A percentile compares a stretch with the other conserved stretches of the same genome.
Evolutionary conservation across 2,113 vertebrate species (phyloP).

Genomic region (Oceanodroma tethys): DNA sequence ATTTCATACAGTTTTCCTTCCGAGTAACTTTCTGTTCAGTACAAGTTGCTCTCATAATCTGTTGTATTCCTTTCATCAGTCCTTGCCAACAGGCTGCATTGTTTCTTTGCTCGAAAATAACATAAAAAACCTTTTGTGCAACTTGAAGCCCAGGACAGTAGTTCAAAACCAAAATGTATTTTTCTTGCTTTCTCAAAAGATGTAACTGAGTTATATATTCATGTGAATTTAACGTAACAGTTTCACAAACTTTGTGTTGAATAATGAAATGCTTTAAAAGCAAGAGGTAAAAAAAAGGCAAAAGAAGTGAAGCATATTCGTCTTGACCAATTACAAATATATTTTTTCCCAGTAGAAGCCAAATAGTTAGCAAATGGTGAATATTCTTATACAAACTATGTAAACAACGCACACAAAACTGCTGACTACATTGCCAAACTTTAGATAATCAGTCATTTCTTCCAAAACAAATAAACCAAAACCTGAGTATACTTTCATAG

Average conservation of each 20-base stretch:
- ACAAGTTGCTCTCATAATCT: conserved; percentile 29
- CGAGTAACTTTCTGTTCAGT: conserved; percentile 24
- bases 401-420: not conserved
- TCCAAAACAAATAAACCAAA: not conserved
- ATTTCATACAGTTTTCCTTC: not conserved
- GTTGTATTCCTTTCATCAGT: conserved; percentile 20
- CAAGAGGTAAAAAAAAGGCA: not conserved
- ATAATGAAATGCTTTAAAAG: not conserved
- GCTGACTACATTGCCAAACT: not conserved
- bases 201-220: not conserved
- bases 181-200: not conserved
- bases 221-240: not conserved
- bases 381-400: not conserved
- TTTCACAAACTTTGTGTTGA: not conserved
- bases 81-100: not conserved
- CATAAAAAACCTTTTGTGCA: not conserved
- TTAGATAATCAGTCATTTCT: not conserved
- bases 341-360: not conserved
- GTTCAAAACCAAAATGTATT: not conserved
- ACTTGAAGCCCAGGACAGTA: not conserved
- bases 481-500: not conserved
- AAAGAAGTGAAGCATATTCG: not conserved
- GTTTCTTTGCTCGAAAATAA: conserved; percentile 16
- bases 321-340: not conserved
- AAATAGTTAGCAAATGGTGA: not conserved